Conservation (phyloP, 2,113 vertebrate genomes). For the Anguilla japonica region DNA sequence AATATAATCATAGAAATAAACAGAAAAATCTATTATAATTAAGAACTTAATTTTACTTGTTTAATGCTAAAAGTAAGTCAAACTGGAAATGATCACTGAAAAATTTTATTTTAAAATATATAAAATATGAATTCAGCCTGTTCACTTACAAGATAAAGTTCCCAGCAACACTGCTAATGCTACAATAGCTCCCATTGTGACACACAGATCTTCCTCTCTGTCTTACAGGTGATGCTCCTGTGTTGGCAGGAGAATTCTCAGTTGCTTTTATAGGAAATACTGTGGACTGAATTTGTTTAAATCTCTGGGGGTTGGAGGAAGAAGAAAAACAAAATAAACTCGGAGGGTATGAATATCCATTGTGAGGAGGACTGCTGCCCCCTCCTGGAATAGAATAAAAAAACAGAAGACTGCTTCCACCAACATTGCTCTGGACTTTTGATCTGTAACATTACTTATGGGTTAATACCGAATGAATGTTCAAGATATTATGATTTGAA, state of each 20-base stretch:
- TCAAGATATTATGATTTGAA: background rate
- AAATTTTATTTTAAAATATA: too few relatives aligned
- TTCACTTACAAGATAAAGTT: background rate
- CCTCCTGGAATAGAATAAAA: background rate
- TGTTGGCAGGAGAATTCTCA: conserved; percentile 4
- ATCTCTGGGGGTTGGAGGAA: background rate
- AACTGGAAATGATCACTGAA: too few relatives aligned
- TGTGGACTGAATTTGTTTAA: background rate
- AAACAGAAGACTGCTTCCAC: too few relatives aligned
- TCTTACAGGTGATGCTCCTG: background rate
- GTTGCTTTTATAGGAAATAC: background rate
- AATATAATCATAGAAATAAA: too few relatives aligned
- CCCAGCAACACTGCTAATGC: background rate
- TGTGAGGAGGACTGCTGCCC: background rate
- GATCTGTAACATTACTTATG: too few relatives aligned
- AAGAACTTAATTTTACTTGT: too few relatives aligned
- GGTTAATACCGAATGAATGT: too few relatives aligned
- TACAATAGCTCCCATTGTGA: background rate
- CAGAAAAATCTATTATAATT: too few relatives aligned
- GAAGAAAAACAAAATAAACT: background rate
- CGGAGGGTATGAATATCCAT: background rate
- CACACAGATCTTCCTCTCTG: background rate
- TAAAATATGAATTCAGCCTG: background rate
- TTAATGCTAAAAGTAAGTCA: too few relatives aligned
- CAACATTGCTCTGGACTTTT: too few relatives aligned